A percentile compares a stretch with the other conserved stretches of the same genome.
Evolutionary conservation across 1,140 invertebrate species (phyloP).

Genomic region (Achroia grisella): DNA sequence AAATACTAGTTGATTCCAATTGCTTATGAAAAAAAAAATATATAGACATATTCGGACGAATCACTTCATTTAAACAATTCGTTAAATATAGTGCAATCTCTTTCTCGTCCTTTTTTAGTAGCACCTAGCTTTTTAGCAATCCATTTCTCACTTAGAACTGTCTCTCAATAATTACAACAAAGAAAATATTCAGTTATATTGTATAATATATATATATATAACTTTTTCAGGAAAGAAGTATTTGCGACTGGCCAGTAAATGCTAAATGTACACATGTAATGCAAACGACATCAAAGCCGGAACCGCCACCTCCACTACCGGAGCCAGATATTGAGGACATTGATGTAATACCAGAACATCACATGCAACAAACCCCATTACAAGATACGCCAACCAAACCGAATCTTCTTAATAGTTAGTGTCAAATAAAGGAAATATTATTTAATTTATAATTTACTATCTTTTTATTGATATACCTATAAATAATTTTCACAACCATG

Average conservation of each 20-base stretch:
- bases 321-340: not conserved
- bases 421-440: not conserved
- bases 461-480: slow-evolving; percentile 2
- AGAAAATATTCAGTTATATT: too few species aligned
- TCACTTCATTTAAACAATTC: too few species aligned
- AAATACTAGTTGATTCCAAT: too few species aligned
- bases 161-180: too few species aligned
- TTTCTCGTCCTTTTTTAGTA: too few species aligned
- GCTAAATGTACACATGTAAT: slow-evolving; percentile 78
- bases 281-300: slow-evolving; percentile 25
- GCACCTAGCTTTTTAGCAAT: too few species aligned
- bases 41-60: too few species aligned
- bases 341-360: too few species aligned
- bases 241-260: slow-evolving; percentile 87
- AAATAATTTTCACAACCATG: slow-evolving; percentile 2
- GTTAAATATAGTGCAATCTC: too few species aligned
- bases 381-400: slow-evolving; percentile 15
- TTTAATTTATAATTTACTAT: slow-evolving; percentile 3
- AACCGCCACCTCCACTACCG: slow-evolving; percentile 6
- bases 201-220: too few species aligned
- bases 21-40: too few species aligned
- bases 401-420: slow-evolving; percentile 24
- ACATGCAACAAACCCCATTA: not conserved
- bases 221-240: slow-evolving; percentile 64
- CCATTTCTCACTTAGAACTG: too few species aligned